Conservation (phyloP, 2,113 vertebrate species). For the Nyctereutes procyonoides region DNA sequence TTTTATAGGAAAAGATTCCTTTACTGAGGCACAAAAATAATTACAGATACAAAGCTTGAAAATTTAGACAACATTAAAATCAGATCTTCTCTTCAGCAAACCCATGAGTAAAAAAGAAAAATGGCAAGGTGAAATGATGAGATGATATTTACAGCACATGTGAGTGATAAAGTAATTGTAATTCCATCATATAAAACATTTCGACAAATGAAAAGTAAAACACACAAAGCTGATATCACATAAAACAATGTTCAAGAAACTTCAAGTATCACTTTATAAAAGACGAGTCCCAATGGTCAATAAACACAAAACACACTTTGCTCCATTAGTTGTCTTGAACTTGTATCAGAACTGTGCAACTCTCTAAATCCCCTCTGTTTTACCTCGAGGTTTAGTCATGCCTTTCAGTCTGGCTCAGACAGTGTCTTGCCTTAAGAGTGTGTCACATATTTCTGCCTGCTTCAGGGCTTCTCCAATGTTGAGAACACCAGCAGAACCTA, state of each 20-base stretch:
- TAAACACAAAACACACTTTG: not conserved
- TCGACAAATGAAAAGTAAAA: not conserved
- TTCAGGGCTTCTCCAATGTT: not conserved
- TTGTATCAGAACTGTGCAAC: not conserved
- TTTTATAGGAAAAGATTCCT: not conserved
- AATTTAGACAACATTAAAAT: not conserved
- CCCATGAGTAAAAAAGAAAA: not conserved
- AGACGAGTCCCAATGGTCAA: not conserved
- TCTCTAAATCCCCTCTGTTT: not conserved
- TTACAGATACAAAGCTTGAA: not conserved
- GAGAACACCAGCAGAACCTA: not conserved
- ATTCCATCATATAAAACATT: not conserved
- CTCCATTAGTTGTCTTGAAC: not conserved
- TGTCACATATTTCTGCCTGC: not conserved
- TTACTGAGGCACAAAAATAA: not conserved
- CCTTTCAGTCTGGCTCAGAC: not conserved
- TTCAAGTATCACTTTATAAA: not conserved
- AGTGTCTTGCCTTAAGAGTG: not conserved
- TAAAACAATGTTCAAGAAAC: not conserved
- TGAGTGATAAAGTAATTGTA: not conserved
- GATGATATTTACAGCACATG: not conserved
- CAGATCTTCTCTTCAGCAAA: not conserved
- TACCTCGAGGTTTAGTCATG: not conserved
- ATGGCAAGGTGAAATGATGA: not conserved
- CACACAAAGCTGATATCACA: not conserved